Conservation (phyloP, 1,140 invertebrate species). For the Physella acuta region DNA sequence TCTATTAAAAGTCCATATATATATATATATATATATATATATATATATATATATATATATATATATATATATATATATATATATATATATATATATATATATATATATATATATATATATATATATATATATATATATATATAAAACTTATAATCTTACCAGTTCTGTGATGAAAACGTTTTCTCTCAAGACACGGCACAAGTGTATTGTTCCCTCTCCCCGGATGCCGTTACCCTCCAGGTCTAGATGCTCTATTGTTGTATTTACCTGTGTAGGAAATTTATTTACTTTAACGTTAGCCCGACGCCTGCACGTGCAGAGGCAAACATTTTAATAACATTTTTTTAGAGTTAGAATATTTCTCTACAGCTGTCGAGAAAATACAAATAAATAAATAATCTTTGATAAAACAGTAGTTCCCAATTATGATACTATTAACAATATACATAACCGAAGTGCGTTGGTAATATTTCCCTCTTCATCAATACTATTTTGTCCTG, state of each 20-base stretch:
- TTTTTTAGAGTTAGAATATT: neutral
- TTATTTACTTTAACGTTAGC: no score
- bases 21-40: no score
- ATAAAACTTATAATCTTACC: slow-evolving; percentile 30
- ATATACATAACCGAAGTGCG: no score
- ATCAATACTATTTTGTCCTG: no score
- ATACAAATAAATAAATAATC: neutral
- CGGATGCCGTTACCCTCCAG: slow-evolving; percentile 47
- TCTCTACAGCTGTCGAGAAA: neutral
- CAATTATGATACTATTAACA: neutral
- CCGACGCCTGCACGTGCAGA: no score
- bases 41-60: no score
- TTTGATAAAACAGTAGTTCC: neutral
- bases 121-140: no score
- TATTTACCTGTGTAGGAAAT: slow-evolving; percentile 34
- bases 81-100: no score
- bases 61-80: no score
- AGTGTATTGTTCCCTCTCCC: slow-evolving; percentile 35
- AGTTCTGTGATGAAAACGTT: slow-evolving; percentile 49
- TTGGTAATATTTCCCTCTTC: no score
- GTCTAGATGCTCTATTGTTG: slow-evolving; percentile 41
- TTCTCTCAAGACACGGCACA: slow-evolving; percentile 42
- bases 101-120: no score
- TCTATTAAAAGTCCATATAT: no score
- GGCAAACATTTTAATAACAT: neutral